Evolutionary conservation across 2,113 vertebrate species (phyloP), one percentile per base, ranked within the genome.

Genomic region (Proteles cristata): DNA sequence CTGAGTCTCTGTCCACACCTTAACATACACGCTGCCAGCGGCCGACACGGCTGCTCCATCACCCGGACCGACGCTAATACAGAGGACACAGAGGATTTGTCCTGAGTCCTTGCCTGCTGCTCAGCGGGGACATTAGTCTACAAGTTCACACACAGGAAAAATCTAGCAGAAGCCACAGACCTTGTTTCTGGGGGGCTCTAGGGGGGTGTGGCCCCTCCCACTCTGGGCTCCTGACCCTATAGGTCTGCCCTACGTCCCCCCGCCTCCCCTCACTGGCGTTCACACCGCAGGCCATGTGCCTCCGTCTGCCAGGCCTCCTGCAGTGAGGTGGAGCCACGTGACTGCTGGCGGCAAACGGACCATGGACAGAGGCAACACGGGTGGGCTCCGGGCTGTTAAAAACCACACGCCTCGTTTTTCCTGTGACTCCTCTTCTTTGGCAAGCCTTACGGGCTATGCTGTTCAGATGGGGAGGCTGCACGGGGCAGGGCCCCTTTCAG

Each of bases 11-110:
- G 2, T 11, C 10, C 68, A 12, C 48, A 35, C n/a, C 53, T 55
- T 16, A 5, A 28, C 26, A 10, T 1, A 4, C 0, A 23, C 0
- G 15, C 26, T 0, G 66, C 53, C 5, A 0, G 23, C 11, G 1
- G 65, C 21, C 11, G 65, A 68, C 9, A 14, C 65, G 2, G 90
- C 43, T 1, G 0, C 86, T 53, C 63, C 71, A 4, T 71, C 43
- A 11, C 39, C 11, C 3, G 1, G 21, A 23, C 31, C 5, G 3
- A 26, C 0, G 0, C 45, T 19, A 14, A 9, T 0, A 4, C 8
- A 0, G 11, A 43, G n/a, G 53, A 43, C 5, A 12, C 0, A 43
- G 65, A 55, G 16, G 25, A 14, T 35, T 50, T 79, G 71, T 31
- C 14, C 65, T 8, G 50, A n/a, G 65, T 28, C 73, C 43, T 31